These are phyloP conservation scores for Siniperca obscura DNA, from an alignment of 2,797 vertebrate genomes.

Conservation along the genomic window DNA sequence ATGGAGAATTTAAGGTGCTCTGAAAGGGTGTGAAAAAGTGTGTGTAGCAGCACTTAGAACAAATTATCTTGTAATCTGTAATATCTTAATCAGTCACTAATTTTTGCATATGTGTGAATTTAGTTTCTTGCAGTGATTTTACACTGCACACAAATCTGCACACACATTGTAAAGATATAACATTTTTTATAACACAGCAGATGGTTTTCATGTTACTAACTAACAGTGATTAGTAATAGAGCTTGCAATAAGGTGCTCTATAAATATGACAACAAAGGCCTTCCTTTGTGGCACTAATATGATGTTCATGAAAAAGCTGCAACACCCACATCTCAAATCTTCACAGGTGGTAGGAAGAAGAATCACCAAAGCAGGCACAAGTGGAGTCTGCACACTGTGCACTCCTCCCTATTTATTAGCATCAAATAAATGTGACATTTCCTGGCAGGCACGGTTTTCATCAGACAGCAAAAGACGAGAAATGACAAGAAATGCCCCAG, in stretches of 20 bases:
- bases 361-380: not conserved
- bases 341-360: not conserved
- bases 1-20: not conserved
- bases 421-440: conserved; percentile 6
- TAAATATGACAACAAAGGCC: not conserved
- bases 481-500: not conserved
- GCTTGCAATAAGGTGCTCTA: not conserved
- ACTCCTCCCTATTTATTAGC: not conserved
- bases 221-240: too few species aligned
- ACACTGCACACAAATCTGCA: not conserved
- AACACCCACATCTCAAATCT: not conserved
- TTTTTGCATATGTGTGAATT: not conserved
- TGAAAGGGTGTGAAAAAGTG: not conserved
- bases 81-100: not conserved
- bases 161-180: too few species aligned
- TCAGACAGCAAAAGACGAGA: not conserved
- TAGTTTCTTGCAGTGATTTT: not conserved
- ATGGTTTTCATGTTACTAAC: too few species aligned
- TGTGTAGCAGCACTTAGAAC: not conserved
- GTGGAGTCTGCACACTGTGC: not conserved
- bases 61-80: not conserved
- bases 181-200: too few species aligned
- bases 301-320: not conserved
- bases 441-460: not conserved
- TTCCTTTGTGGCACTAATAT: not conserved